phyloP scores from a whole-genome alignment of 2,888 invertebrate species.

The Drosophila yooni region DNA sequence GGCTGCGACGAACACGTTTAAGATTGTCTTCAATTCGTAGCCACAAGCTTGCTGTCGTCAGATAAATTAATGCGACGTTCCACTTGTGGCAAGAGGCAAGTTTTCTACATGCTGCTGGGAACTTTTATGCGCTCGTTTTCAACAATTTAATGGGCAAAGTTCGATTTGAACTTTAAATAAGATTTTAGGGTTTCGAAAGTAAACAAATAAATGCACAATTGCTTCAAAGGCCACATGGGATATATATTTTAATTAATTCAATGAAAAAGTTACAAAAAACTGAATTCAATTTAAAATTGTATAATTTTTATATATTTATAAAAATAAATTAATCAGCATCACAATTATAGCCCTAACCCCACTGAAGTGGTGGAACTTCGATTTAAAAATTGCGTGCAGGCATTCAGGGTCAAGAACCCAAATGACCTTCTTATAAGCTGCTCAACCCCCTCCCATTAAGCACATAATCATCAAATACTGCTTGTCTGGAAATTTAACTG shows the following conservation, averaged over 20 bases:
- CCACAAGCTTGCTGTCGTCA: constrained; percentile 18
- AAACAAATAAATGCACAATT: not conserved
- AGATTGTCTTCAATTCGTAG: constrained; percentile 27
- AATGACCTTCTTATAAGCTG: constrained; percentile 2
- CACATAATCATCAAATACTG: constrained; percentile 15
- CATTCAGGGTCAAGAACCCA: constrained; percentile 20
- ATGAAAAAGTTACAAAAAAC: not conserved
- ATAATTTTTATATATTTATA: not conserved
- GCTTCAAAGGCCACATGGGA: not conserved
- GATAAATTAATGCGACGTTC: constrained; percentile 7
- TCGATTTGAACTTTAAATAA: not conserved
- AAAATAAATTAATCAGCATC: not conserved
- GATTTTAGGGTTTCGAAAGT: not conserved
- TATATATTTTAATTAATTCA: not conserved
- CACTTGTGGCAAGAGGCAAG: constrained; percentile 23
- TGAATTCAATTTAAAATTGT: not conserved
- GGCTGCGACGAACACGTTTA: constrained; percentile 22
- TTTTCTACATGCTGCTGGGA: constrained; percentile 9
- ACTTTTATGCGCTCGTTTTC: not conserved
- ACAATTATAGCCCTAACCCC: not conserved
- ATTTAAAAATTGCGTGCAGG: not conserved
- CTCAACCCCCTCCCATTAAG: not conserved
- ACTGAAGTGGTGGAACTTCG: not conserved
- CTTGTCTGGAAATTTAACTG: constrained; percentile 31
- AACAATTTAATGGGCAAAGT: not conserved